Evolutionary conservation across 1,140 invertebrate species (phyloP), one percentile per base, ranked within the genome.

Genomic region (Drosophila elegans): DNA sequence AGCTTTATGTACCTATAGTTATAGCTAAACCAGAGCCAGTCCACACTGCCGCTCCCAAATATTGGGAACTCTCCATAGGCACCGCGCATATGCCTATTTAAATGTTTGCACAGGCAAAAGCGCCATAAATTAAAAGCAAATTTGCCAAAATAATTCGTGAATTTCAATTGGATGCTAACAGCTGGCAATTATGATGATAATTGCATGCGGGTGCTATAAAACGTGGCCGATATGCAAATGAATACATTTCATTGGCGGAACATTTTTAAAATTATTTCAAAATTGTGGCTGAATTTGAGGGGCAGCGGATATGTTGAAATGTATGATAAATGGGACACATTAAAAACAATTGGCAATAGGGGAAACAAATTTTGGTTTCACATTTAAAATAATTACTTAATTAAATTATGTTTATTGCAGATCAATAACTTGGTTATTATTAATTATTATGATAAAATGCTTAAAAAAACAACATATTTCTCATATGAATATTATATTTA

Each of bases 91-190:
- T 34, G 10, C 3, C 21, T 11, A 67, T 75, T 76, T 59, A 27
- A 66, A 45, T 66, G 36, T 71, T 69, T 71, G 42, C n/a, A 27
- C 52, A 2, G 29, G 29, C 16, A 25, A 41, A 3, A 7, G 52
- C 36, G 72, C 27, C 53, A 76, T 75, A 76, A 76, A 76, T 67
- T 53, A 67, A 67, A 75, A 39, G 69, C 48, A 61, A 75, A 75
- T 76, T 53, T 76, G 53, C 73, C 32, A 13, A 76, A 76, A 76
- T 67, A 76, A 67, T 56, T 59, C 62, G 42, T 76, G 73, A 51
- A 76, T 76, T 76, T 76, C 73, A 76, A 76, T 76, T 76, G 75
- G 61, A 52, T 75, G 39, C 32, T 55, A 67, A 67, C 53, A 53
- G 72, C 72, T 45, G 73, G 61, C 73, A 57, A 76, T 76, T 76